Evolutionary conservation across 2,888 invertebrate species (phyloP).

Genomic region (Nomada fabriciana): DNA sequence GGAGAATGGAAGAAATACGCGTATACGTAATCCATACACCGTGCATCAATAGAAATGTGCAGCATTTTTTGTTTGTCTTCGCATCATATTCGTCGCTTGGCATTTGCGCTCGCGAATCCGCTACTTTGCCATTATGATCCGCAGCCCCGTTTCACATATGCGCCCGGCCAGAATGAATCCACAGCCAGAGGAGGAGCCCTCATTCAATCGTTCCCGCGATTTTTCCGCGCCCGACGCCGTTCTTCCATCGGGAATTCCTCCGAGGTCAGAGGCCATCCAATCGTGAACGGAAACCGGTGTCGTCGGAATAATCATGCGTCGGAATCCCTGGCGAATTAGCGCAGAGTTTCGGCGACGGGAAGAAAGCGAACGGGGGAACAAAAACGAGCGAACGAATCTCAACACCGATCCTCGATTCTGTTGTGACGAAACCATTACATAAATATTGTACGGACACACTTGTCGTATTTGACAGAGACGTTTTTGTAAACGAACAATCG

Average conservation of each 20-base stretch:
- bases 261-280: constrained; percentile 62
- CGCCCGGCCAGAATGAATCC: constrained; percentile 44
- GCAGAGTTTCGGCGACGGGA: too few species aligned
- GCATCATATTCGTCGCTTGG: constrained; percentile 34
- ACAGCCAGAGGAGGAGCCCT: not conserved
- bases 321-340: constrained; percentile 40
- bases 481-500: too few species aligned
- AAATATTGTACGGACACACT: too few species aligned
- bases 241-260: constrained; percentile 48
- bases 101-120: constrained; percentile 34
- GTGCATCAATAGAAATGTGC: constrained; percentile 8
- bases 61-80: constrained; percentile 10
- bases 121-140: constrained; percentile 60
- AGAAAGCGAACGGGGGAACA: not conserved
- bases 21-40: not conserved
- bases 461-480: too few species aligned
- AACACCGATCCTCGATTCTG: not conserved
- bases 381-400: not conserved
- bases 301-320: constrained; percentile 45
- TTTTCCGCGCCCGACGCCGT: constrained; percentile 40
- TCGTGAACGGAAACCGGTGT: constrained; percentile 57
- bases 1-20: constrained; percentile 3
- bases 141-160: constrained; percentile 52
- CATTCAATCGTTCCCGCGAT: constrained; percentile 56
- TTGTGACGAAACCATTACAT: not conserved